These are phyloP conservation scores for Enteromius paludinosus DNA, from an alignment of 2,797 vertebrate genomes.

Conservation along the genomic window DNA sequence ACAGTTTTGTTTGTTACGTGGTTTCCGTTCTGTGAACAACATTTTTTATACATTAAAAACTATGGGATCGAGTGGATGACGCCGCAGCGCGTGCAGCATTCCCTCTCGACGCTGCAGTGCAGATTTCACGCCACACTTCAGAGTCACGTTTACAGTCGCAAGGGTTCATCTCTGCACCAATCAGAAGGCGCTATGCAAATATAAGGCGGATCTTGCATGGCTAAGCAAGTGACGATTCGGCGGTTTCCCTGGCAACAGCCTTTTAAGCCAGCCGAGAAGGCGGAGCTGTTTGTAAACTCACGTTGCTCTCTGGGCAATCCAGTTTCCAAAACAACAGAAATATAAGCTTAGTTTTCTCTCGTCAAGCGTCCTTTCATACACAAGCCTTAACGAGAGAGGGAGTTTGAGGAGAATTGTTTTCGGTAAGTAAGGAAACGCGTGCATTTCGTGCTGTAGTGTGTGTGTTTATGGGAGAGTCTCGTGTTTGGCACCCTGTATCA, in stretches of 20 bases:
- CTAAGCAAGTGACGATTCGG: slow-evolving; percentile 43
- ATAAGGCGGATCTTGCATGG: slow-evolving; percentile 29
- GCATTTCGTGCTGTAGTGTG: slow-evolving; percentile 3
- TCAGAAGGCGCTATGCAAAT: slow-evolving; percentile 46
- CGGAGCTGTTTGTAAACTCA: slow-evolving; percentile 50
- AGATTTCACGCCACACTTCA: slow-evolving; percentile 17
- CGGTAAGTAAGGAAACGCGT: slow-evolving; percentile 16
- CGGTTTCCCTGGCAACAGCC: slow-evolving; percentile 61
- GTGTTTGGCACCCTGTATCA: slow-evolving; percentile 53
- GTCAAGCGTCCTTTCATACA: background rate
- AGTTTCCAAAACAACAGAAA: slow-evolving; percentile 28
- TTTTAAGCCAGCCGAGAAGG: slow-evolving; percentile 46
- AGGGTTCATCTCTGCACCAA: slow-evolving; percentile 49
- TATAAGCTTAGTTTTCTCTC: background rate
- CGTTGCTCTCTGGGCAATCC: slow-evolving; percentile 1
- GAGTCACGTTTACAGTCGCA: slow-evolving; percentile 62
- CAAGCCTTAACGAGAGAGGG: background rate
- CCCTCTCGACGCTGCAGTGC: slow-evolving; percentile 22
- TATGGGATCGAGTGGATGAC: background rate
- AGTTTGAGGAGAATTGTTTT: background rate
- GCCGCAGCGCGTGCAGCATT: background rate
- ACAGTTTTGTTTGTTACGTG: background rate
- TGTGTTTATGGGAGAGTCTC: slow-evolving; percentile 43
- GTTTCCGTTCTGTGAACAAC: background rate
- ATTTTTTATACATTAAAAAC: background rate